These are phyloP conservation scores for Lasaia peninsularis DNA, from an alignment of 1,140 invertebrate genomes.

Conservation along the genomic window DNA sequence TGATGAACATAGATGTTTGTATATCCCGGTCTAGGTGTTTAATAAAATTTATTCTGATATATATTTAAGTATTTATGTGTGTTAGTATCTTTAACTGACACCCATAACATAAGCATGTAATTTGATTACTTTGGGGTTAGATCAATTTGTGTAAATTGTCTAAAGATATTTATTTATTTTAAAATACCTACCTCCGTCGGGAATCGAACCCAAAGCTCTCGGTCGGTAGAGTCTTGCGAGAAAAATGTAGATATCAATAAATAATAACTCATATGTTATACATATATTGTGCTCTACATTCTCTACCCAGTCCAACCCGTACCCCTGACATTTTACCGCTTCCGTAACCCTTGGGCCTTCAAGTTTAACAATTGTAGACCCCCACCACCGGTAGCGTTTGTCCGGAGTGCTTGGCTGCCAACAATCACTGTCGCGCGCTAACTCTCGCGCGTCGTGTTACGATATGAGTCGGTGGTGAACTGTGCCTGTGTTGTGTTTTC, in stretches of 20 bases:
- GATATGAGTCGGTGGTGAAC: slow-evolving; percentile 66
- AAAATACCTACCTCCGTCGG: too few relatives aligned
- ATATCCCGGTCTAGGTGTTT: too few relatives aligned
- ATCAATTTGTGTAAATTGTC: too few relatives aligned
- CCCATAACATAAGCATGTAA: too few relatives aligned
- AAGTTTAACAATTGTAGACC: slow-evolving; percentile 14
- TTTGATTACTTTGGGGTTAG: too few relatives aligned
- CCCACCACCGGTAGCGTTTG: slow-evolving; percentile 11
- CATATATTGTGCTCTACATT: background rate
- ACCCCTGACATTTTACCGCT: slow-evolving; percentile 60
- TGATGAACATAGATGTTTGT: too few relatives aligned
- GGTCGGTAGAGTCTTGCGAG: too few relatives aligned
- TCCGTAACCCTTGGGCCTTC: slow-evolving; percentile 48
- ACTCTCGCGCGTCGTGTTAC: slow-evolving; percentile 49
- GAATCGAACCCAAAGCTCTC: too few relatives aligned
- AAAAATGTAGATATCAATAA: background rate
- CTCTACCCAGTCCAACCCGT: slow-evolving; percentile 19
- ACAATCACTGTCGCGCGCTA: slow-evolving; percentile 57
- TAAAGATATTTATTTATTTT: too few relatives aligned
- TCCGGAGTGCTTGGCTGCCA: slow-evolving; percentile 17
- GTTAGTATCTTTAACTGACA: too few relatives aligned
- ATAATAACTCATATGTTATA: background rate
- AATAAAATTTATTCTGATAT: too few relatives aligned
- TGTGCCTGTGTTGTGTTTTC: slow-evolving; percentile 53
- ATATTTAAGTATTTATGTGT: too few relatives aligned